These are phyloP conservation scores for Sitodiplosis mosellana DNA, from an alignment of 1,140 invertebrate genomes.

Conservation along the genomic window DNA sequence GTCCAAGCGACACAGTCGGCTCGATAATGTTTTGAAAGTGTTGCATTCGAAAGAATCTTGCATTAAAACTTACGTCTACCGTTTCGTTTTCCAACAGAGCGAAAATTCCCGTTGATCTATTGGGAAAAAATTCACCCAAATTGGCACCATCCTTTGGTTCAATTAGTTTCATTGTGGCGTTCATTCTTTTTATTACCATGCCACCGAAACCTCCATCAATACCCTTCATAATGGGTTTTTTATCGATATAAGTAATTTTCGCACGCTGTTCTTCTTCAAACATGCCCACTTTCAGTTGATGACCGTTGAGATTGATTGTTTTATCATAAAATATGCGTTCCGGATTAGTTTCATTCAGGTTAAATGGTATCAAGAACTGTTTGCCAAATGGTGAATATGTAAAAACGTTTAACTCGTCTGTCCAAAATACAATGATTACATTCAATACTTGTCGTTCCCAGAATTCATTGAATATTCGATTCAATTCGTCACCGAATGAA, in stretches of 20 bases:
- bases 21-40: conserved; percentile 12
- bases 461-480: not conserved
- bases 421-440: not conserved
- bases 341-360: not conserved
- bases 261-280: not conserved
- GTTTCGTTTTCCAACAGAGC: conserved; percentile 13
- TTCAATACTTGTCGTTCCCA: not conserved
- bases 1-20: conserved; percentile 13
- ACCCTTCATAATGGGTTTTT: not conserved
- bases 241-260: not conserved
- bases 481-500: not conserved
- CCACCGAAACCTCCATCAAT: not conserved
- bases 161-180: not conserved
- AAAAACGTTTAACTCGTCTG: not conserved
- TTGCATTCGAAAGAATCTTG: conserved; percentile 12
- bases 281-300: not conserved
- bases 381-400: not conserved
- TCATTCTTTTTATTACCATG: not conserved
- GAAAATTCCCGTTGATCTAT: conserved; percentile 11
- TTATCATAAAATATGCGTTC: not conserved
- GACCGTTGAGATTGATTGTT: not conserved
- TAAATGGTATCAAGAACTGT: not conserved
- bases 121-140: conserved; percentile 5
- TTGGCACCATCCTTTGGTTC: not conserved
- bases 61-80: conserved; percentile 18